Evolutionary conservation across 2,797 vertebrate genomes (phyloP).

Genomic region (Podarcis siculus): DNA sequence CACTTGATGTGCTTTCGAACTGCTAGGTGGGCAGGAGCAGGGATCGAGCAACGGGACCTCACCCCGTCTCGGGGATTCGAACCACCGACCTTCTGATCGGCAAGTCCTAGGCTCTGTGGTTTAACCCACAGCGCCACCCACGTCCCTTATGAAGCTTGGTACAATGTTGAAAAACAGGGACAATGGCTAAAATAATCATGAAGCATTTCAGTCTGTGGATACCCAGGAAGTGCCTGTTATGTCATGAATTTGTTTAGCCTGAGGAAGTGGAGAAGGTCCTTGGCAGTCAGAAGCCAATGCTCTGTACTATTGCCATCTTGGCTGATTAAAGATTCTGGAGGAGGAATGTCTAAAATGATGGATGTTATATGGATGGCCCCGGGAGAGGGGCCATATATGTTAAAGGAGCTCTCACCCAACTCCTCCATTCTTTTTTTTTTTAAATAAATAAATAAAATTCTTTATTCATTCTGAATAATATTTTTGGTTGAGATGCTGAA

Average conservation of each 20-base stretch:
- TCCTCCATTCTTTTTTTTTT: too few species aligned
- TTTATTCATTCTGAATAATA: not conserved
- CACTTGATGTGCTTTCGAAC: too few species aligned
- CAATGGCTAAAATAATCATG: not conserved
- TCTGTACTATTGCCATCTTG: not conserved
- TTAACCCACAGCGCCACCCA: too few species aligned
- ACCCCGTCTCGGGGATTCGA: too few species aligned
- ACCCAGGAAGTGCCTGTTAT: not conserved
- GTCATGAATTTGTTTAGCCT: not conserved
- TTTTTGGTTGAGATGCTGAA: not conserved
- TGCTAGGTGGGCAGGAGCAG: too few species aligned
- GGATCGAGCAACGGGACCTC: too few species aligned
- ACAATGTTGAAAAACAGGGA: not conserved
- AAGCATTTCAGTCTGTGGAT: not conserved
- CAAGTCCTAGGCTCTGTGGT: too few species aligned
- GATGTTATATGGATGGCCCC: not conserved
- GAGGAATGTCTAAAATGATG: not conserved
- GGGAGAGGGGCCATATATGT: not conserved
- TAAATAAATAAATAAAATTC: too few species aligned
- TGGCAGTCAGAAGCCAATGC: not conserved
- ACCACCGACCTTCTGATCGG: too few species aligned
- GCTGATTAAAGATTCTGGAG: too few species aligned
- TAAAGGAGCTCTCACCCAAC: not conserved
- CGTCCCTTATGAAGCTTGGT: not conserved
- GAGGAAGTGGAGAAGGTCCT: not conserved